phyloP scores from a whole-genome alignment of 2,888 invertebrate genomes.

The Thysanoteuthis rhombus region DNA sequence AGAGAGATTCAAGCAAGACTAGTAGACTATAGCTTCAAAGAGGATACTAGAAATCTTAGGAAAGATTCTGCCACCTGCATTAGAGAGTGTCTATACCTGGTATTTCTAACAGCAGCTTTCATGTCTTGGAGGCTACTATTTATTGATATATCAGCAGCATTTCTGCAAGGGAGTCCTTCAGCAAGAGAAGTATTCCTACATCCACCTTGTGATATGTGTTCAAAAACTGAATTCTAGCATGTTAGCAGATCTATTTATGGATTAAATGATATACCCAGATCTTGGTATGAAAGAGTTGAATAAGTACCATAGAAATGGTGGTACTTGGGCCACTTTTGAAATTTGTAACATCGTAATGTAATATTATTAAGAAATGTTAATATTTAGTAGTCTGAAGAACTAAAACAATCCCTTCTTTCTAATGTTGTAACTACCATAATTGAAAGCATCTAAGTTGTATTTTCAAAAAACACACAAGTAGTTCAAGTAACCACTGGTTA shows the following conservation, averaged over 20 bases:
- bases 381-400: too few species aligned
- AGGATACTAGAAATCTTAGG: not conserved
- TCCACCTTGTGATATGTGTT: not conserved
- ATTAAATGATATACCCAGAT: not conserved
- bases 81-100: not conserved
- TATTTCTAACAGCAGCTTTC: not conserved
- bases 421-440: too few species aligned
- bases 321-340: too few species aligned
- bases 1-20: not conserved
- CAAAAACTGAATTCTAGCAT: not conserved
- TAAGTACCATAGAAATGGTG: not conserved
- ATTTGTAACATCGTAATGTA: too few species aligned
- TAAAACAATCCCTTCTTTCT: too few species aligned
- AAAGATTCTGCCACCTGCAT: not conserved
- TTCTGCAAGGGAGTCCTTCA: not conserved
- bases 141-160: not conserved
- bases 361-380: too few species aligned
- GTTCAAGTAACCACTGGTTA: too few species aligned
- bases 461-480: too few species aligned
- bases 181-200: not conserved
- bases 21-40: not conserved
- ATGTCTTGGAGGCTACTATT: not conserved
- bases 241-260: too few species aligned
- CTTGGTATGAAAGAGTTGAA: not conserved
- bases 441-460: too few species aligned